A percentile compares a stretch with the other conserved stretches of the same genome.
Conservation (phyloP, 2,797 vertebrate genomes). For the Triplophysa bombifrons region DNA sequence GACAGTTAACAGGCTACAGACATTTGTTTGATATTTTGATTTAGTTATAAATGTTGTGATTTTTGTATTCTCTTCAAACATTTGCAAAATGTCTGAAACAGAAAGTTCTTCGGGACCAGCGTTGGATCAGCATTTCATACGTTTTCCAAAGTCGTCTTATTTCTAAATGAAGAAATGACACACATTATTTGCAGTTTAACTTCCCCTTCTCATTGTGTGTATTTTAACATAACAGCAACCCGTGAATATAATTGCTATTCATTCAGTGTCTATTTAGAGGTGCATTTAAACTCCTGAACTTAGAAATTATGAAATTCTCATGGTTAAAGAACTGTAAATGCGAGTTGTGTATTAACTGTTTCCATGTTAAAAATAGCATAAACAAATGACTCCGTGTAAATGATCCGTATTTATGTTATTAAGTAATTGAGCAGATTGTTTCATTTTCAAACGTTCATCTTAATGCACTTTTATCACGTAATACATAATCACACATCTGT, state of each 20-base stretch:
- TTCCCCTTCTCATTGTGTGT: conserved; percentile 27
- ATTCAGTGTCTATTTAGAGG: conserved; percentile 9
- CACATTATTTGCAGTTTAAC: conserved; percentile 23
- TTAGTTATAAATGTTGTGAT: too few relatives aligned
- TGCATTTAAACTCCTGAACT: conserved; percentile 12
- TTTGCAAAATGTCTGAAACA: too few relatives aligned
- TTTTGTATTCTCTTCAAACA: too few relatives aligned
- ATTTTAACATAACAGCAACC: not conserved
- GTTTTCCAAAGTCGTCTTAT: too few relatives aligned
- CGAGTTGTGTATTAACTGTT: not conserved
- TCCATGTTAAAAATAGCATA: not conserved
- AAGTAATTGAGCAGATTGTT: conserved; percentile 17
- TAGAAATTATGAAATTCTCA: not conserved
- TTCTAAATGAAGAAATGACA: too few relatives aligned
- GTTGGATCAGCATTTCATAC: too few relatives aligned
- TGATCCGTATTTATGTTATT: conserved; percentile 21
- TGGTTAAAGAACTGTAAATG: not conserved
- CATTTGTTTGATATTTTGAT: too few relatives aligned
- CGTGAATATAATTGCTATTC: not conserved
- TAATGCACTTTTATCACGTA: not conserved
- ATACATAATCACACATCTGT: conserved; percentile 13
- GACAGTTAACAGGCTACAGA: too few relatives aligned
- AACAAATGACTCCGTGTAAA: conserved; percentile 7
- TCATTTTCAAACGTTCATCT: not conserved
- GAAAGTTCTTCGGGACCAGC: too few relatives aligned